Evolutionary conservation across 2,888 invertebrate genomes (phyloP), one percentile per base, ranked within the genome.

Genomic region (Mimas tiliae): DNA sequence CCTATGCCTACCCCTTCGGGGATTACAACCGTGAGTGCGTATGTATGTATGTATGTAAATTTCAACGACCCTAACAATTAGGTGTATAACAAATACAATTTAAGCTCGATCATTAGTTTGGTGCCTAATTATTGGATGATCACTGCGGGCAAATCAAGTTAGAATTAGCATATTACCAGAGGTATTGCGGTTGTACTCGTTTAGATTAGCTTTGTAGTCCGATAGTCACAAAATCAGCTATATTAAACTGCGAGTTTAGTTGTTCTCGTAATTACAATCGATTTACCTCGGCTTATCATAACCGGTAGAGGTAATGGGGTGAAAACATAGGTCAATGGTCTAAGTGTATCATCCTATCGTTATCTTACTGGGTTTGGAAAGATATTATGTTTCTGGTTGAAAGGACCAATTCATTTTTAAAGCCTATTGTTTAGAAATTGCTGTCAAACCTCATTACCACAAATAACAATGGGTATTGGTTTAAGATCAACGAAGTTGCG

Each of bases 161-260:
- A 58, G 58, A 38, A 58, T 58, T 58, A 19, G 58, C 58, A 58
- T 19, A 58, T 42, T 19, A 42, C 58, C n/a, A 16, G 19, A 42
- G 42, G 38, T 58, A 58, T 42, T 58, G 58, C 38, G 58, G 58
- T 58, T 42, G 19, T n/a, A 12, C 16, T 19, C 6, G 12, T 58
- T 58, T 58, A 42, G 58, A 58, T 58, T 58, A 58, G 58, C 58
- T 58, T 42, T 42, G 42, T 19, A 19, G 19, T 21, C 11, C 38
- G 34, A 42, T 58, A 58, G 11, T 19, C 42, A 19, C 42, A 38
- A 42, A 42, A 58, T 58, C 38, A 58, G 50, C 19, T 19, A 58
- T 58, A 19, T 38, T 58, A 6, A 12, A 42, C 12, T 42, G 33
- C 6, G n/a, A 9, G 48, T 16, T 55, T 7, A 16, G n/a, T 16